Percentiles rank a stretch among this genome's conserved stretches.
Conservation (phyloP, 2,797 vertebrate genomes). For the Discoglossus pictus region DNA sequence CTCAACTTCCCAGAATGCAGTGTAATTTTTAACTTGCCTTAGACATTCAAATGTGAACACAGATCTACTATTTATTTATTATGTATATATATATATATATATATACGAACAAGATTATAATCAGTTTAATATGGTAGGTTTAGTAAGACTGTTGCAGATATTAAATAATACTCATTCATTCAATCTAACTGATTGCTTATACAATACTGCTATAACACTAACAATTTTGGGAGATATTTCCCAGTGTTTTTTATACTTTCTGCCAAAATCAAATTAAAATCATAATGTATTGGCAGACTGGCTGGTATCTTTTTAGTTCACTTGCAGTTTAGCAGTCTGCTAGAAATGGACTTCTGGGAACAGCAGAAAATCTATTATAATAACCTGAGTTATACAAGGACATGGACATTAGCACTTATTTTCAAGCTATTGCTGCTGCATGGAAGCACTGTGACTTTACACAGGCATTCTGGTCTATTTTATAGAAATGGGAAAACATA, state of each 20-base stretch:
- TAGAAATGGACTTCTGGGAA: conserved; percentile 43
- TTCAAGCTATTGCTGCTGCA: conserved; percentile 12
- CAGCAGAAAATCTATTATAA: conserved; percentile 43
- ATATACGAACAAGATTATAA: too few relatives aligned
- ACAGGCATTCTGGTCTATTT: not conserved
- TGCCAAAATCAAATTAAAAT: conserved; percentile 52
- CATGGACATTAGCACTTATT: conserved; percentile 32
- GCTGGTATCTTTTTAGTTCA: conserved; percentile 45
- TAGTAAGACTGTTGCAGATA: too few relatives aligned
- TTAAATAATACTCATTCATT: too few relatives aligned
- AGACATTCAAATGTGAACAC: too few relatives aligned
- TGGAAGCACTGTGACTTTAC: conserved; percentile 2
- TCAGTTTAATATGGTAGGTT: too few relatives aligned
- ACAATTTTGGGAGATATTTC: conserved; percentile 44
- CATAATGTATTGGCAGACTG: conserved; percentile 49
- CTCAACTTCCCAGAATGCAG: too few relatives aligned
- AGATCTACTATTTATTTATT: too few relatives aligned
- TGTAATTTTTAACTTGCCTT: too few relatives aligned
- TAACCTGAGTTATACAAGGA: conserved; percentile 39
- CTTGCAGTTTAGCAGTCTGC: conserved; percentile 45
- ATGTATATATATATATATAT: too few relatives aligned
- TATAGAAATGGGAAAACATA: too few relatives aligned
- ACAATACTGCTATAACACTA: conserved; percentile 33
- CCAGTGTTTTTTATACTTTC: conserved; percentile 42
- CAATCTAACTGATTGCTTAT: conserved; percentile 43